These are phyloP conservation scores for Druon quercuslanigerum DNA, from an alignment of 1,140 invertebrate species.

Conservation along the genomic window DNA sequence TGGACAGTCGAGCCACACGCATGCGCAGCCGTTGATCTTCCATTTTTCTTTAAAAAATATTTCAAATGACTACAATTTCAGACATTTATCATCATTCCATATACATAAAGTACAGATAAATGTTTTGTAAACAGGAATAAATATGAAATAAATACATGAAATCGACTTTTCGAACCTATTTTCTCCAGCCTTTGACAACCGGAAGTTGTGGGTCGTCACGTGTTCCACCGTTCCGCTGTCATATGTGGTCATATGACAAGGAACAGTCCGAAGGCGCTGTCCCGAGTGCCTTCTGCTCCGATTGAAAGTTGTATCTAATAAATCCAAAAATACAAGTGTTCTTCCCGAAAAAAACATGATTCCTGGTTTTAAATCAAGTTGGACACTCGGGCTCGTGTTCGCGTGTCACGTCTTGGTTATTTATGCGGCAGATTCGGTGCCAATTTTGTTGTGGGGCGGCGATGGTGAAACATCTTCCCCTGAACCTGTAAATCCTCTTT, in stretches of 20 bases:
- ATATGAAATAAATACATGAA: neutral
- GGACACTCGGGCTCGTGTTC: slow-evolving; percentile 40
- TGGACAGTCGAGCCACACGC: no score
- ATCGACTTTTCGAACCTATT: neutral
- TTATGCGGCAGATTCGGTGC: slow-evolving; percentile 51
- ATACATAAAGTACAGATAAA: no score
- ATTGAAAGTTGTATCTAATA: slow-evolving; percentile 22
- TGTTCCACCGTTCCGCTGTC: slow-evolving; percentile 48
- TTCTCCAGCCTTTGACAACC: slow-evolving; percentile 43
- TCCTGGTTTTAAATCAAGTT: slow-evolving; percentile 38
- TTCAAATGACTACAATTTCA: no score
- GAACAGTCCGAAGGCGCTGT: slow-evolving; percentile 42
- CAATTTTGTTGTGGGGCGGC: slow-evolving; percentile 62
- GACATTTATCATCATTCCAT: no score
- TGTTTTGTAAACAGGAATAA: no score
- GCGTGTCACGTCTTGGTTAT: slow-evolving; percentile 37
- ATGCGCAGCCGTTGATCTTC: no score
- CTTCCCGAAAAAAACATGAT: slow-evolving; percentile 21
- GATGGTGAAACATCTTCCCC: slow-evolving; percentile 38
- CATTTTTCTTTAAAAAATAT: no score
- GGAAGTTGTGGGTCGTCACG: slow-evolving; percentile 41
- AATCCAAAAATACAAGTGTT: neutral
- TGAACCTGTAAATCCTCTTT: slow-evolving; percentile 54
- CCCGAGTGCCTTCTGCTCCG: slow-evolving; percentile 52
- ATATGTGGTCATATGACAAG: slow-evolving; percentile 58